Conservation (phyloP, 1,140 invertebrate genomes). For the Rhyzopertha dominica region DNA sequence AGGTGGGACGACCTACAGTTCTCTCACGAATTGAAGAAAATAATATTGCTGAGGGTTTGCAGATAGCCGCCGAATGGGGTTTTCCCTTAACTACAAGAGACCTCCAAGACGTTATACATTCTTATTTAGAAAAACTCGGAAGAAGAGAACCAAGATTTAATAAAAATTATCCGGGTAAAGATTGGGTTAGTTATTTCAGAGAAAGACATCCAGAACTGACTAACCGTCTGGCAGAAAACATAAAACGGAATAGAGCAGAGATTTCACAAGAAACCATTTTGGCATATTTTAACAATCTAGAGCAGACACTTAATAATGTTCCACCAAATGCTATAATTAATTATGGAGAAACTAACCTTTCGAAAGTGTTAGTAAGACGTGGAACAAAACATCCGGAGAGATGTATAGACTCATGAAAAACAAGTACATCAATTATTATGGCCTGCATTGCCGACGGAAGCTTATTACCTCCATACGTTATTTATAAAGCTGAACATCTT, state of each 20-base stretch:
- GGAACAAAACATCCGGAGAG: slow-evolving; percentile 40
- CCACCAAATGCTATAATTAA: slow-evolving; percentile 24
- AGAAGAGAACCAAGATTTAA: slow-evolving; percentile 17
- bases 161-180: slow-evolving; percentile 31
- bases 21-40: too few relatives aligned
- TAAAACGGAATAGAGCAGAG: too few relatives aligned
- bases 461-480: slow-evolving; percentile 29
- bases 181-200: slow-evolving; percentile 28
- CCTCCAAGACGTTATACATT: slow-evolving; percentile 29
- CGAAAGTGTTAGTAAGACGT: slow-evolving; percentile 27
- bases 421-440: slow-evolving; percentile 34
- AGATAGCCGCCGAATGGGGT: slow-evolving; percentile 36
- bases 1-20: too few relatives aligned
- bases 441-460: slow-evolving; percentile 25
- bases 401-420: slow-evolving; percentile 35
- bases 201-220: too few relatives aligned
- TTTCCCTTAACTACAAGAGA: slow-evolving; percentile 31
- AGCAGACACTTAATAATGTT: slow-evolving; percentile 3
- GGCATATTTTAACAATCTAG: background rate
- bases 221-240: too few relatives aligned
- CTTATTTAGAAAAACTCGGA: slow-evolving; percentile 27
- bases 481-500: slow-evolving; percentile 33
- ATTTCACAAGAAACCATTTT: slow-evolving; percentile 13
- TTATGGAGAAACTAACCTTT: slow-evolving; percentile 32
- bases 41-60: too few relatives aligned